Evolutionary conservation across 2,888 invertebrate species (phyloP).

Genomic region (Chaitophorus viminalis): DNA sequence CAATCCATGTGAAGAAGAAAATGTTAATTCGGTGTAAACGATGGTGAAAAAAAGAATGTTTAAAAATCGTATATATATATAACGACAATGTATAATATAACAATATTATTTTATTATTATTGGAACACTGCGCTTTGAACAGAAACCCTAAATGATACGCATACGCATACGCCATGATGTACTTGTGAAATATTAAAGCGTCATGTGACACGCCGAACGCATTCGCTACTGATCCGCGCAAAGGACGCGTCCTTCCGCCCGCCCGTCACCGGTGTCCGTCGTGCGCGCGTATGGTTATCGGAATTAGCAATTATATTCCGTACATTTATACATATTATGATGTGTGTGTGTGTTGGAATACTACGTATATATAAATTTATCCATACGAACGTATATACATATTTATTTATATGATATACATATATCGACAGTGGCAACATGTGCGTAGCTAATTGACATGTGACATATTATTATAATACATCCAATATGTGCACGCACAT

Average conservation of each 20-base stretch:
- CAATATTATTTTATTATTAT: too few species aligned
- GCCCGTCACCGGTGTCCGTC: background rate
- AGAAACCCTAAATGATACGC: background rate
- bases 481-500: slow-evolving; percentile 18
- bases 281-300: background rate
- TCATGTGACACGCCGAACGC: background rate
- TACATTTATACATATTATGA: background rate
- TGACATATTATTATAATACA: slow-evolving; percentile 37
- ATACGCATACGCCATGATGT: too few species aligned
- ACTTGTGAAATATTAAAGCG: background rate
- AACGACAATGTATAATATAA: too few species aligned
- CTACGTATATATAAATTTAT: background rate
- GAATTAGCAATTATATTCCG: slow-evolving; percentile 24
- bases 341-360: too few species aligned
- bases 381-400: background rate
- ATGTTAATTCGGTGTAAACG: too few species aligned
- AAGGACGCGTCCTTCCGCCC: background rate
- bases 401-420: too few species aligned
- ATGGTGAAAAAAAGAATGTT: too few species aligned
- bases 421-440: slow-evolving; percentile 33
- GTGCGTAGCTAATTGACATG: slow-evolving; percentile 56
- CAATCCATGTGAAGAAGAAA: too few species aligned
- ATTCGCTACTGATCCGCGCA: too few species aligned
- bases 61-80: too few species aligned
- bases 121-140: too few species aligned